Percentiles rank a stretch among this genome's conserved stretches.
These are phyloP conservation scores for Mustelus asterias DNA, from an alignment of 2,113 vertebrate species.

Conservation along the genomic window DNA sequence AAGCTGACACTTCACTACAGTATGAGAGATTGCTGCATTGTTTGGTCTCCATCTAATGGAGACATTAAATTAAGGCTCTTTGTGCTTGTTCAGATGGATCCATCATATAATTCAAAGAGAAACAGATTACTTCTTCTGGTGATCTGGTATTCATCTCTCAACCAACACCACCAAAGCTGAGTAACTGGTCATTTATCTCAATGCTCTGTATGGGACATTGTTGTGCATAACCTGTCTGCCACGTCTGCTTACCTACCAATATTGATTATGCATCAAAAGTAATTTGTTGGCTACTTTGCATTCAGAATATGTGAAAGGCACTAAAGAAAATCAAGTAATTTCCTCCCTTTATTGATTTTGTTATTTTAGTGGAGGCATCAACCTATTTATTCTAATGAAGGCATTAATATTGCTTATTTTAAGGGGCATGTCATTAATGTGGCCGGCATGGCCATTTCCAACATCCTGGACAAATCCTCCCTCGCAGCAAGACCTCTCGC, in stretches of 20 bases:
- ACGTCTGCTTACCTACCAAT: background rate
- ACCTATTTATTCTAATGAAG: background rate
- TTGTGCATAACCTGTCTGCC: background rate
- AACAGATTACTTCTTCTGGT: background rate
- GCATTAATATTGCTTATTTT: background rate
- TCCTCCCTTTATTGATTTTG: background rate
- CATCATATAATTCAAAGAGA: background rate
- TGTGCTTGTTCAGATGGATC: background rate
- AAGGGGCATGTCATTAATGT: background rate
- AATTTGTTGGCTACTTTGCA: background rate
- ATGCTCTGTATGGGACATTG: background rate
- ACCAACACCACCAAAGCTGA: background rate
- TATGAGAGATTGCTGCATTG: background rate
- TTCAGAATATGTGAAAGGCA: background rate
- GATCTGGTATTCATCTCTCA: background rate
- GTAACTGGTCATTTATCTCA: background rate
- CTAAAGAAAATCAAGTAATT: background rate
- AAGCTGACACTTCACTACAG: background rate
- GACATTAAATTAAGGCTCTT: background rate
- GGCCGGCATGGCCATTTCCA: no score
- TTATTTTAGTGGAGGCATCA: background rate
- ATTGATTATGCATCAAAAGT: background rate
- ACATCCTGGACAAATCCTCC: no score
- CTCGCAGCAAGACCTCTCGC: no score
- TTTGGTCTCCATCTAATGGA: background rate